Base-by-base conservation (phyloP, 1,140 invertebrate species). In the Limonius californicus region DNA sequence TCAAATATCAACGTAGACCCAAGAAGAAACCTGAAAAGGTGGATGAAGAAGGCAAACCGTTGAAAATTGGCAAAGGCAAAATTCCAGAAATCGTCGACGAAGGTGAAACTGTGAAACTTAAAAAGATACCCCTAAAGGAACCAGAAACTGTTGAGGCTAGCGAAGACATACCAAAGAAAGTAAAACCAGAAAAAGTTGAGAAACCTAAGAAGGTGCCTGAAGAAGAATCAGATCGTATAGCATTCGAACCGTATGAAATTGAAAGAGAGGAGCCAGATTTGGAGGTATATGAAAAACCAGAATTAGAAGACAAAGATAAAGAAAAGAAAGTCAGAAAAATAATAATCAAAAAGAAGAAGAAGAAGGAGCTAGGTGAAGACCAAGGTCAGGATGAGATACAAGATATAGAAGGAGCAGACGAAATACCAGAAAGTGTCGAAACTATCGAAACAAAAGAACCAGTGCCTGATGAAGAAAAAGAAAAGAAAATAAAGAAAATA, bases 401-500 rank as follows among this genome's bases (percentile, higher is more conserved):
- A n/a, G 72, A 81, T 19, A 75, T 75, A 64, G 76, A 78, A 0
- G 79, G 81, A 64, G 78, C 83, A 35, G 65, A 74, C 16, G 66
- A 62, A 0, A 68, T 75, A 39, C 62, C 27, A 27, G 50, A 82
- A 16, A 79, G 60, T 14, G 58, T 83, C 0, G 82, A 63, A 45
- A 23, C 50, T 9, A 27, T 62, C 27, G 63, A 23, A 43, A 16
- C 7, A 66, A 18, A 66, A 62, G 83, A 88, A 66, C 87, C 89
- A 47, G 84, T 89, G 68, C 83, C 84, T 65, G 87, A 91, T 71
- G 70, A 92, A 42, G 82, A 84, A 70, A 83, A 87, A 64, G 74
- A 91, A 20, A 89, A 92, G 62, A 78, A 82, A 16, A 45, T 45
- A 15, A 50, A 2, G 57, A 64, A 23, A 18, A 45, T 45, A 4